Conservation (phyloP, 2,888 invertebrate genomes). For the Agonopterix subpropinquella region DNA sequence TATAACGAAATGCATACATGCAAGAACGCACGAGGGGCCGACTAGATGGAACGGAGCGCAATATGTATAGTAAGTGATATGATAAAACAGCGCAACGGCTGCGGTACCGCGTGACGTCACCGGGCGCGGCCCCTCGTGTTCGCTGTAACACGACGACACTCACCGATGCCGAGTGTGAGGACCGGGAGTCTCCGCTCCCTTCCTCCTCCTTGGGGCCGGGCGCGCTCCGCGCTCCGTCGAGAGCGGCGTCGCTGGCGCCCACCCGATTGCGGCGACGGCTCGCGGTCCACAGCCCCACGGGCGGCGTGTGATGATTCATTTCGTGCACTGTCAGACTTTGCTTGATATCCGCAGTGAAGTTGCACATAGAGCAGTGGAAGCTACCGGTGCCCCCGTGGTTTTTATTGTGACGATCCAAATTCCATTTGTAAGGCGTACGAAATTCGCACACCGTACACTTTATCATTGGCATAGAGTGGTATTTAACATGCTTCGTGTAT, state of each 20-base stretch:
- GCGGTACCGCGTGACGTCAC: conserved; percentile 55
- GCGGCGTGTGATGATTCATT: conserved; percentile 91
- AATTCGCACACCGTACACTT: conserved; percentile 96
- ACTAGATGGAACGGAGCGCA: conserved; percentile 19
- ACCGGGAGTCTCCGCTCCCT: conserved; percentile 67
- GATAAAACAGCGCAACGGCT: conserved; percentile 34
- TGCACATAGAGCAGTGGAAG: conserved; percentile 90
- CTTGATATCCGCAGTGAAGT: conserved; percentile 93
- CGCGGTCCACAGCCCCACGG: conserved; percentile 79
- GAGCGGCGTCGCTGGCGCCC: conserved; percentile 80
- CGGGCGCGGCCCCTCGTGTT: conserved; percentile 36
- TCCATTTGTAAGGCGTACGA: conserved; percentile 94
- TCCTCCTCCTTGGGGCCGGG: conserved; percentile 63
- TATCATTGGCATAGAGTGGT: conserved; percentile 96
- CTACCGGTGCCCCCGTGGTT: conserved; percentile 92
- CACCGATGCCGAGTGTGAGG: conserved; percentile 62
- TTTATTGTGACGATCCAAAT: conserved; percentile 94
- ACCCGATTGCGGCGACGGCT: conserved; percentile 82
- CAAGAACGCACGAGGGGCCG: conserved; percentile 41
- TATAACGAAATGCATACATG: conserved; percentile 23
- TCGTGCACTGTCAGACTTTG: conserved; percentile 94
- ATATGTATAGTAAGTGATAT: conserved; percentile 10
- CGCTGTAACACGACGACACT: conserved; percentile 36
- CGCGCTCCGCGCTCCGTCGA: conserved; percentile 36
- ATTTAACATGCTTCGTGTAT: conserved; percentile 94